Conservation (phyloP, 2,888 invertebrate genomes). For the Cryptocephalus primarius region DNA sequence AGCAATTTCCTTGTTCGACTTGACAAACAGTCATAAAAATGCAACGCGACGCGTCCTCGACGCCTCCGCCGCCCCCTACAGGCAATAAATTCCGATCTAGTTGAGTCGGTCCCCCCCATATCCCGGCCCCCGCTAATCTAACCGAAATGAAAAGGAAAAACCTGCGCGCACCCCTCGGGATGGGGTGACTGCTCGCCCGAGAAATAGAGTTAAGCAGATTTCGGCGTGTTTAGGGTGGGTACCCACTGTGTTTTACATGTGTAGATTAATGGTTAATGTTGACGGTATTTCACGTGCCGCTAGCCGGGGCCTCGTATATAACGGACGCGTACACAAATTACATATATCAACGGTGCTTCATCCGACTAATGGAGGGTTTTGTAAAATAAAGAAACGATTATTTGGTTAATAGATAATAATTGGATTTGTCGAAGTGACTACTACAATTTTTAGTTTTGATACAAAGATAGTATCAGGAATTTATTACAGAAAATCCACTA, state of each 20-base stretch:
- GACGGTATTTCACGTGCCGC: no score
- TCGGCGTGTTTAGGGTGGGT: constrained; percentile 15
- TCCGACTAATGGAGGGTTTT: no score
- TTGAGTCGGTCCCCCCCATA: constrained; percentile 10
- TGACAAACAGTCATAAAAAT: neutral
- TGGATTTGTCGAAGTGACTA: no score
- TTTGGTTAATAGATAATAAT: no score
- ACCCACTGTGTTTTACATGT: neutral
- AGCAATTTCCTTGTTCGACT: no score
- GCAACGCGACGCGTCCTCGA: neutral
- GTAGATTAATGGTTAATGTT: neutral
- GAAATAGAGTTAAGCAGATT: constrained; percentile 37
- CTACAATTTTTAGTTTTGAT: no score
- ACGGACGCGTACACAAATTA: no score
- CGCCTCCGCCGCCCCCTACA: neutral
- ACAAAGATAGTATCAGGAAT: no score
- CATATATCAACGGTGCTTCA: no score
- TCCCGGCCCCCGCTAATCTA: constrained; percentile 22
- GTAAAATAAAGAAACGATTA: no score
- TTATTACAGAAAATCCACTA: no score
- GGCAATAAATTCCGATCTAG: constrained; percentile 9
- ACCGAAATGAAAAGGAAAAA: constrained; percentile 32
- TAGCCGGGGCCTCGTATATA: no score
- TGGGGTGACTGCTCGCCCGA: constrained; percentile 32
- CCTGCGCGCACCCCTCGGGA: constrained; percentile 8